Percentiles rank a stretch among this genome's conserved stretches.
Conservation (phyloP, 2,888 invertebrate species). For the Drosophila histrio region DNA sequence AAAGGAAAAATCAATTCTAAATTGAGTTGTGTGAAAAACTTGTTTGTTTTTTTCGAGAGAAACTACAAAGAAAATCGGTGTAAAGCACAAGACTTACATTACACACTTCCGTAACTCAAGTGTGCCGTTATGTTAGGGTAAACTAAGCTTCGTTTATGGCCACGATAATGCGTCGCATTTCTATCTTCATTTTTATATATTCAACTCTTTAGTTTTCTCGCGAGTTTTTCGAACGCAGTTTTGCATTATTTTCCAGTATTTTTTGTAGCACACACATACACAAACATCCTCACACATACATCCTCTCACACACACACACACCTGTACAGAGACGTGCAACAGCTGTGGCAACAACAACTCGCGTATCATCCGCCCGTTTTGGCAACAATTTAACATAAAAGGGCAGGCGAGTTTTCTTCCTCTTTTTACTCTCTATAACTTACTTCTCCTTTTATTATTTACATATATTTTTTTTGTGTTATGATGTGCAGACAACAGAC, state of each 20-base stretch:
- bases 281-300: neutral
- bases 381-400: slow-evolving; percentile 14
- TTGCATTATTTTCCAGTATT: slow-evolving; percentile 8
- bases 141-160: neutral
- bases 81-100: too few species aligned
- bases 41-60: too few species aligned
- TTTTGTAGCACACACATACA: slow-evolving; percentile 1
- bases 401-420: neutral
- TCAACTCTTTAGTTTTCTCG: slow-evolving; percentile 2
- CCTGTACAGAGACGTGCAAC: slow-evolving; percentile 27
- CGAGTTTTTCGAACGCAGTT: slow-evolving; percentile 20
- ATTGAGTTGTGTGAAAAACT: too few species aligned
- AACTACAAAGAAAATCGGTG: too few species aligned
- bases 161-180: neutral
- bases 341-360: slow-evolving; percentile 14
- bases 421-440: neutral
- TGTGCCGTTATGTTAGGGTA: neutral
- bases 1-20: too few species aligned
- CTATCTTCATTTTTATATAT: neutral
- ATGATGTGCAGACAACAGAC: slow-evolving; percentile 49
- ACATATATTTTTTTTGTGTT: slow-evolving; percentile 7
- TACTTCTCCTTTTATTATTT: neutral
- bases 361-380: slow-evolving; percentile 24
- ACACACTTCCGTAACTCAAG: neutral
- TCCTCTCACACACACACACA: neutral